Percentiles rank a stretch among this genome's conserved stretches.
Evolutionary conservation across 2,888 invertebrate genomes (phyloP).

Genomic region (Beris chalybata): DNA sequence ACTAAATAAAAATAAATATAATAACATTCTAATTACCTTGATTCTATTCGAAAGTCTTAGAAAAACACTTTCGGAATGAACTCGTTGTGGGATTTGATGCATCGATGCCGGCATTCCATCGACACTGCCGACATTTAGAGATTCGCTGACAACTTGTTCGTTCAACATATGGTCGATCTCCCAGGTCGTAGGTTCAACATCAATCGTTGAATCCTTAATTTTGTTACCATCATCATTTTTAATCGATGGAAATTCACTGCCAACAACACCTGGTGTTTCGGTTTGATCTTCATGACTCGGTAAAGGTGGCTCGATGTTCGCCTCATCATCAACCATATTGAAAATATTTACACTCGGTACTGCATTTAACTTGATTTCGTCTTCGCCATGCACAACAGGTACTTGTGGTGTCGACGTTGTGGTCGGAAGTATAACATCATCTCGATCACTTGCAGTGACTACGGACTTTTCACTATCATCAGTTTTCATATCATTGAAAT

Average conservation of each 20-base stretch:
- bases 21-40: constrained; percentile 63
- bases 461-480: background rate
- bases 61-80: constrained; percentile 93
- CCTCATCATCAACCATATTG: constrained; percentile 43
- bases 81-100: constrained; percentile 43
- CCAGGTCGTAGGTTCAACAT: constrained; percentile 46
- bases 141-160: constrained; percentile 42
- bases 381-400: background rate
- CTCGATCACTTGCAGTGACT: constrained; percentile 5
- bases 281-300: constrained; percentile 28
- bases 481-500: constrained; percentile 15
- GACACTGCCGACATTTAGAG: constrained; percentile 38
- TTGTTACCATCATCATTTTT: constrained; percentile 16
- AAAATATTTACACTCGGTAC: constrained; percentile 46
- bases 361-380: constrained; percentile 30
- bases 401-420: constrained; percentile 41
- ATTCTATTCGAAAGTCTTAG: constrained; percentile 93
- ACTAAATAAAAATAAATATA: too few relatives aligned
- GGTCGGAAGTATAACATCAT: constrained; percentile 39
- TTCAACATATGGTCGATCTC: constrained; percentile 51
- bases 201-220: constrained; percentile 10
- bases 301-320: constrained; percentile 31
- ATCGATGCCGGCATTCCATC: constrained; percentile 35
- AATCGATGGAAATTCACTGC: background rate
- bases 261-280: constrained; percentile 30